Conservation (phyloP, 2,113 vertebrate genomes). For the Perca schrenkii region DNA sequence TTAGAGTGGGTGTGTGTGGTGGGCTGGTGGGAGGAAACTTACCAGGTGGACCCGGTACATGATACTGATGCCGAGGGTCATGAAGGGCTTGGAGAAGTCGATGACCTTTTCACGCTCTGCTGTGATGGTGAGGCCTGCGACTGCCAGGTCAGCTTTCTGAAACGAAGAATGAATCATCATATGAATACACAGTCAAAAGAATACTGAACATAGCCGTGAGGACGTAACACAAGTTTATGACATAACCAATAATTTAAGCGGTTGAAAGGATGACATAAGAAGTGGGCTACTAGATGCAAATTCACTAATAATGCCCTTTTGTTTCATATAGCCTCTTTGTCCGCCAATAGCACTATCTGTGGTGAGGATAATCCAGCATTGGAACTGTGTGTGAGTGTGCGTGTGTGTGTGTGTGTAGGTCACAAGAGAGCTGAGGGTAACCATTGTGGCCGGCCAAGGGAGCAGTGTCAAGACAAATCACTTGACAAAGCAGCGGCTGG, state of each 20-base stretch:
- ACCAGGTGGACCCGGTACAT: conserved; percentile 98
- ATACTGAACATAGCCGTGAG: not conserved
- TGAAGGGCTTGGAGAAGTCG: conserved; percentile 98
- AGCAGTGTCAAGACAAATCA: conserved; percentile 72
- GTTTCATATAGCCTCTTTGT: conserved; percentile 54
- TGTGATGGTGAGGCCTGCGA: conserved; percentile 96
- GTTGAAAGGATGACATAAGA: conserved; percentile 40
- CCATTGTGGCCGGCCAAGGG: conserved; percentile 52
- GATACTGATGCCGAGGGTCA: conserved; percentile 98
- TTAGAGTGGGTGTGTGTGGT: not conserved
- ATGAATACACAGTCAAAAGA: conserved; percentile 11
- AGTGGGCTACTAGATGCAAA: conserved; percentile 25
- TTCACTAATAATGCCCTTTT: conserved; percentile 53
- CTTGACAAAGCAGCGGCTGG: conserved; percentile 60
- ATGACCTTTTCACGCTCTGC: conserved; percentile 98
- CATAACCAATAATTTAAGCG: conserved; percentile 16
- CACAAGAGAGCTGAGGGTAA: conserved; percentile 48
- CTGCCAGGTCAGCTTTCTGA: conserved; percentile 97
- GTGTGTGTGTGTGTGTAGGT: conserved; percentile 31
- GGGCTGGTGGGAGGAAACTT: conserved; percentile 75
- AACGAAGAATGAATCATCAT: conserved; percentile 57
- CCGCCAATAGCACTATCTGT: conserved; percentile 47
- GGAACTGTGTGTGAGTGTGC: conserved; percentile 29
- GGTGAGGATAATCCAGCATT: conserved; percentile 60
- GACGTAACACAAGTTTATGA: conserved; percentile 12